Percentiles rank a stretch among this genome's conserved stretches.
phyloP scores from a whole-genome alignment of 2,797 vertebrate species.

The Acipenser transmontanus region DNA sequence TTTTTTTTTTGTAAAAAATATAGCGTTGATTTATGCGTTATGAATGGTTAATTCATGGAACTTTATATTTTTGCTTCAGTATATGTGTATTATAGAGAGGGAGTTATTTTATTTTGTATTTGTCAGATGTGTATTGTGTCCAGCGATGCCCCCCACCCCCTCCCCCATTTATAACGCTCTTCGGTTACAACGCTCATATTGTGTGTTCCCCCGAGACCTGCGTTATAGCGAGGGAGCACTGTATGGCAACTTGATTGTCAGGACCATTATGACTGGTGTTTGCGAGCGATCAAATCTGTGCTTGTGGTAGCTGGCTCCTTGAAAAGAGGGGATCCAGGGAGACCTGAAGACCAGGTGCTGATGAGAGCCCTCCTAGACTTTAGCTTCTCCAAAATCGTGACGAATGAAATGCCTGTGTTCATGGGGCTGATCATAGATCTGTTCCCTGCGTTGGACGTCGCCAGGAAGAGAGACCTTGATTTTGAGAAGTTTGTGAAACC shows the following conservation, averaged over 20 bases:
- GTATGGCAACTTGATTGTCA: slow-evolving; percentile 22
- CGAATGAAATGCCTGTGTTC: slow-evolving; percentile 86
- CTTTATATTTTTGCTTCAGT: no score
- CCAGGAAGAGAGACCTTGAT: slow-evolving; percentile 71
- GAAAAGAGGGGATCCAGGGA: slow-evolving; percentile 76
- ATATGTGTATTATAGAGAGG: no score
- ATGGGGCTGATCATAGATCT: slow-evolving; percentile 87
- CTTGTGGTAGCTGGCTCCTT: slow-evolving; percentile 88
- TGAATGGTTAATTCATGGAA: no score
- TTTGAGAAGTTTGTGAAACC: slow-evolving; percentile 79
- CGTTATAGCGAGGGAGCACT: no score
- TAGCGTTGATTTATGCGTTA: no score
- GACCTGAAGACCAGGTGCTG: slow-evolving; percentile 86
- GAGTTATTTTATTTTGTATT: no score
- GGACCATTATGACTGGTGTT: slow-evolving; percentile 95
- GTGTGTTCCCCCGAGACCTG: no score
- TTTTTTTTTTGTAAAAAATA: no score
- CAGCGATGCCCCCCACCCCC: no score
- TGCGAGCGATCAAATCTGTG: slow-evolving; percentile 91
- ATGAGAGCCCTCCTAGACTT: slow-evolving; percentile 92
- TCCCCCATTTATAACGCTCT: no score
- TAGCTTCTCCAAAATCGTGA: slow-evolving; percentile 89
- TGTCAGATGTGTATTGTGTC: no score
- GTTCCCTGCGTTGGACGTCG: slow-evolving; percentile 82
- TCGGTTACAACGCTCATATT: no score